phyloP scores from a whole-genome alignment of 2,888 invertebrate species.

The Salpingus planirostris region DNA sequence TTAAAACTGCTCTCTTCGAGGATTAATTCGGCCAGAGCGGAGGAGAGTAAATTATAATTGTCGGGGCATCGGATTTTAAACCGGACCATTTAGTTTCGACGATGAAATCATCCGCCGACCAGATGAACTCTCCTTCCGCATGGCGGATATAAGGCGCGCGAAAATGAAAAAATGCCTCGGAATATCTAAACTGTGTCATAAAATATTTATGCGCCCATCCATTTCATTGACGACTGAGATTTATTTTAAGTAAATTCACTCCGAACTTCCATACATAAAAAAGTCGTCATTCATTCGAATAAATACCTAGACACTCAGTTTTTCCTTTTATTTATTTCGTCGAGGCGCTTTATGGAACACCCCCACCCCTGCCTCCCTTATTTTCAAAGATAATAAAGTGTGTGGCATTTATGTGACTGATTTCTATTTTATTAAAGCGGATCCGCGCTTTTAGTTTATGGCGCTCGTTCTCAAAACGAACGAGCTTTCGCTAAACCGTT shows the following conservation, averaged over 20 bases:
- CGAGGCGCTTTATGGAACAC: conserved; percentile 28
- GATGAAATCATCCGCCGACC: not conserved
- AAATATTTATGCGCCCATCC: conserved; percentile 35
- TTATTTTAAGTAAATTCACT: conserved; percentile 28
- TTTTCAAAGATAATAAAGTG: conserved; percentile 34
- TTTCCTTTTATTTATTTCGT: conserved; percentile 32
- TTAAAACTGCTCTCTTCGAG: conserved; percentile 39
- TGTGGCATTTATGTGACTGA: conserved; percentile 33
- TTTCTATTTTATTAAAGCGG: conserved; percentile 35
- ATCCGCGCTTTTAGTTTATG: conserved; percentile 28
- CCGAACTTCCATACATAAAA: conserved; percentile 29
- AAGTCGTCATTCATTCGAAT: conserved; percentile 34
- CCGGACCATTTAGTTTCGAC: no score
- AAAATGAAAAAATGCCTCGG: conserved; percentile 21
- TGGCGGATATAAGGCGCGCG: conserved; percentile 3
- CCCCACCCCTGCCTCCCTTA: conserved; percentile 29
- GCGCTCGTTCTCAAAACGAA: conserved; percentile 15
- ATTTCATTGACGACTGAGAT: conserved; percentile 36
- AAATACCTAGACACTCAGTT: conserved; percentile 34
- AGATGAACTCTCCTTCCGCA: no score
- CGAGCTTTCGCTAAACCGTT: no score
- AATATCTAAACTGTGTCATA: conserved; percentile 29
- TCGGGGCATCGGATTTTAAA: not conserved
- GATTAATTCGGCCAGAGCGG: conserved; percentile 37
- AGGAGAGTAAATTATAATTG: conserved; percentile 35